These are phyloP conservation scores for Cynocephalus volans DNA, from an alignment of 2,113 vertebrate species.

Conservation along the genomic window DNA sequence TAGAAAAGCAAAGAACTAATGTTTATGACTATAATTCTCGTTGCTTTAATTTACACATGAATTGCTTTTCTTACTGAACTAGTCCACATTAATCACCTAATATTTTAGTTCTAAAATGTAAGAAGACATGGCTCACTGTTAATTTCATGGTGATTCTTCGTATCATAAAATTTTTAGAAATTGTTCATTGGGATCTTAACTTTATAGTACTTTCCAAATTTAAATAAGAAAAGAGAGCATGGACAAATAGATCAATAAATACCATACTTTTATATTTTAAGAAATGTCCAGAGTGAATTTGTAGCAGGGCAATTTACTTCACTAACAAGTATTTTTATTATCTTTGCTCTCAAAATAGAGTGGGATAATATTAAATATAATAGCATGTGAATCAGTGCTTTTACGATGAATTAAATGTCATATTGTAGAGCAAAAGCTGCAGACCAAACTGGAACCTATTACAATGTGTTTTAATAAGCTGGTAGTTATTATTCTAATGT, in stretches of 20 bases:
- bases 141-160: not conserved
- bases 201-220: not conserved
- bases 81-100: not conserved
- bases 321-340: conserved; percentile 55
- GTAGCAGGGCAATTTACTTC: not conserved
- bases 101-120: conserved; percentile 25
- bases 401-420: conserved; percentile 50
- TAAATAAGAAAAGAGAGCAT: not conserved
- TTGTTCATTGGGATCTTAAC: not conserved
- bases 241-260: not conserved
- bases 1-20: not conserved
- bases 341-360: conserved; percentile 38
- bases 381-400: not conserved
- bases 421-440: conserved; percentile 62
- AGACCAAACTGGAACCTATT: conserved; percentile 55
- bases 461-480: conserved; percentile 62
- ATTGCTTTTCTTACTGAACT: conserved; percentile 17
- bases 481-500: conserved; percentile 63
- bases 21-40: not conserved
- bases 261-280: conserved; percentile 2
- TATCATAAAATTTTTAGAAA: not conserved
- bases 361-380: conserved; percentile 29
- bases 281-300: conserved; percentile 46
- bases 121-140: not conserved
- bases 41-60: not conserved